Conservation (phyloP, 1,140 invertebrate genomes). For the Triops longicaudatus region DNA sequence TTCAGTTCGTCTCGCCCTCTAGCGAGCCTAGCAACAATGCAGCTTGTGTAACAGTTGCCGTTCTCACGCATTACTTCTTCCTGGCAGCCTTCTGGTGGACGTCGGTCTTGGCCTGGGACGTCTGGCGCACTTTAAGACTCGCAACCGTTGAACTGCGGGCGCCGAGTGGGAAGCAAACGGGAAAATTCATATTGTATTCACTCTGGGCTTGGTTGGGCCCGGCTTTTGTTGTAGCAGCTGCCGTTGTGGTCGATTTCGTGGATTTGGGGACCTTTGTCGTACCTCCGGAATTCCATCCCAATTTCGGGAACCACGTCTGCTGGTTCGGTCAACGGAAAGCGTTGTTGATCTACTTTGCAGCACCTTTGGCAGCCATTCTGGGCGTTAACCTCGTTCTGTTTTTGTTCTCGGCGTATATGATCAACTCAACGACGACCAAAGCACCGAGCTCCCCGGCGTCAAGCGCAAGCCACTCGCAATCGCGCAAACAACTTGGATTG, state of each 20-base stretch:
- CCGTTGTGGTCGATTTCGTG: slow-evolving; percentile 43
- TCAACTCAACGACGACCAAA: slow-evolving; percentile 40
- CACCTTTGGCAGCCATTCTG: slow-evolving; percentile 44
- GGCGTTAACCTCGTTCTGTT: slow-evolving; percentile 46
- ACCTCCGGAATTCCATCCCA: slow-evolving; percentile 39
- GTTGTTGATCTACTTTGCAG: slow-evolving; percentile 47
- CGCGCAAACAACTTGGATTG: slow-evolving; percentile 44
- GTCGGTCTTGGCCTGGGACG: slow-evolving; percentile 51
- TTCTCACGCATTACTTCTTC: slow-evolving; percentile 46
- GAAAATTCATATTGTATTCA: slow-evolving; percentile 45
- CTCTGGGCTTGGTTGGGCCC: slow-evolving; percentile 48
- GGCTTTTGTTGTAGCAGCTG: slow-evolving; percentile 41
- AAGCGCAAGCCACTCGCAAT: slow-evolving; percentile 19
- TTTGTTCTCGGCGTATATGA: slow-evolving; percentile 44
- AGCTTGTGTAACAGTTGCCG: slow-evolving; percentile 40
- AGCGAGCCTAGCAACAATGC: neutral
- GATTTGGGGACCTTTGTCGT: slow-evolving; percentile 35
- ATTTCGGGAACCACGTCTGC: slow-evolving; percentile 43
- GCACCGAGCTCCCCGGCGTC: slow-evolving; percentile 18
- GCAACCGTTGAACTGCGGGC: slow-evolving; percentile 45
- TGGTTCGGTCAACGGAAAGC: slow-evolving; percentile 48
- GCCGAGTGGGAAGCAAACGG: slow-evolving; percentile 38
- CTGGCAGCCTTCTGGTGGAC: slow-evolving; percentile 52
- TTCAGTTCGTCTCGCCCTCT: slow-evolving; percentile 36
- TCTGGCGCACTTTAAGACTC: slow-evolving; percentile 46